Evolutionary conservation across 2,797 vertebrate species (phyloP).

Genomic region (Odontamblyopus rebecca): DNA sequence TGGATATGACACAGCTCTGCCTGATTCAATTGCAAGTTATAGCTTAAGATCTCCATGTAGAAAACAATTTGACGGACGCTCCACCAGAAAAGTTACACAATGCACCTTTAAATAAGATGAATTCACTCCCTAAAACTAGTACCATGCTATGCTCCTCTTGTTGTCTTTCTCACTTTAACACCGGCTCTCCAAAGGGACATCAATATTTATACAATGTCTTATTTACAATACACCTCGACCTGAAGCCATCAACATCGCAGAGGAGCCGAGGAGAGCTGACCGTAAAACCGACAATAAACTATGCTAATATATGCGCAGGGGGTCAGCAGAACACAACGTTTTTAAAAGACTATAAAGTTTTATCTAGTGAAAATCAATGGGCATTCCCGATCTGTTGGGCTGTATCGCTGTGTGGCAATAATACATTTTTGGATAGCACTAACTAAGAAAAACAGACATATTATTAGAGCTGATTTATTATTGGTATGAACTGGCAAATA

Average conservation of each 20-base stretch:
- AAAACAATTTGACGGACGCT: no score
- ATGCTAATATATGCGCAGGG: not conserved
- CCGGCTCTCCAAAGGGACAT: not conserved
- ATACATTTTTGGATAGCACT: not conserved
- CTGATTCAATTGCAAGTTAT: no score
- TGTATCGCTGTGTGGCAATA: not conserved
- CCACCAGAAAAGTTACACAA: no score
- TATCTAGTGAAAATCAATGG: slow-evolving; percentile 4
- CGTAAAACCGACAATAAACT: slow-evolving; percentile 8
- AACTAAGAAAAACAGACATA: not conserved
- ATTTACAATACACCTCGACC: not conserved
- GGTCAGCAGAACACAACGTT: slow-evolving; percentile 4
- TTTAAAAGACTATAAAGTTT: slow-evolving; percentile 6
- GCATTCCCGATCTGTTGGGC: not conserved
- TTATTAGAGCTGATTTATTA: not conserved
- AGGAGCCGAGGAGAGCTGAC: not conserved
- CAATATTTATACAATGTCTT: not conserved
- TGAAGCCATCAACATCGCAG: not conserved
- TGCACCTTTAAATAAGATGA: not conserved
- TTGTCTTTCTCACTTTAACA: not conserved
- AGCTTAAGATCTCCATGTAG: no score
- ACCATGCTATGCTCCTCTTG: not conserved
- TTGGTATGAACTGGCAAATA: not conserved
- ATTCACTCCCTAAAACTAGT: not conserved
- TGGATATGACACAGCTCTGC: no score